Evolutionary conservation across 2,888 invertebrate species (phyloP).

Genomic region (Callyntrura guangdongensis): DNA sequence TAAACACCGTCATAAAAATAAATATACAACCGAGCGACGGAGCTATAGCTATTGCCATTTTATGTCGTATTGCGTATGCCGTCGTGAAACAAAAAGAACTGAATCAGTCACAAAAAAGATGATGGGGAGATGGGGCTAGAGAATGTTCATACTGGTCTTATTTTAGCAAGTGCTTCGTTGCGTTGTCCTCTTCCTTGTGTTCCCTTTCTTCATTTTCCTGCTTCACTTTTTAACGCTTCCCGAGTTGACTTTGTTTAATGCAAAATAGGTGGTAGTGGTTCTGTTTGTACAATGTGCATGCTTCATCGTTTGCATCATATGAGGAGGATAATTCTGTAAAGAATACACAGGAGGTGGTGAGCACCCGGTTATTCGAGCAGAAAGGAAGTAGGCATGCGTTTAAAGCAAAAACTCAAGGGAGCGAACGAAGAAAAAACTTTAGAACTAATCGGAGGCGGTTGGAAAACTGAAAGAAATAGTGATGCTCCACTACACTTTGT

Average conservation of each 20-base stretch:
- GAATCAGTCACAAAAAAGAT: constrained; percentile 30
- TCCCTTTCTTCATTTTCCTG: constrained; percentile 24
- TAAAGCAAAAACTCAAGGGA: constrained; percentile 57
- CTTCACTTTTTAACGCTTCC: constrained; percentile 29
- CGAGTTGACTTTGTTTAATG: neutral
- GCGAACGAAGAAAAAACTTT: constrained; percentile 40
- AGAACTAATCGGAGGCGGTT: constrained; percentile 48
- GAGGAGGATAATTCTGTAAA: constrained; percentile 19
- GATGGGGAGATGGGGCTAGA: constrained; percentile 12
- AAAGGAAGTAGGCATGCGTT: constrained; percentile 71
- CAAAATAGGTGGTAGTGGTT: neutral
- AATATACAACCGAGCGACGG: neutral
- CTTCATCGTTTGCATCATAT: constrained; percentile 2
- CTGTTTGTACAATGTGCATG: neutral
- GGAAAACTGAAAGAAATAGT: constrained; percentile 17
- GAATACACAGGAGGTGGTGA: constrained; percentile 63
- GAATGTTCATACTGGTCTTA: constrained; percentile 62
- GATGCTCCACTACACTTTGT: neutral
- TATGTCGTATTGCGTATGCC: neutral
- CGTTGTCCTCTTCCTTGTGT: constrained; percentile 45
- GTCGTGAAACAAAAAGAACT: neutral
- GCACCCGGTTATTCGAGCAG: constrained; percentile 72
- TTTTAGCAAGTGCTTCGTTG: constrained; percentile 75
- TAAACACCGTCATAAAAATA: neutral
- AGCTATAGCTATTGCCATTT: neutral